A percentile compares a stretch with the other conserved stretches of the same genome.
Evolutionary conservation across 2,113 vertebrate species (phyloP).

Genomic region (Tragelaphus strepsiceros): DNA sequence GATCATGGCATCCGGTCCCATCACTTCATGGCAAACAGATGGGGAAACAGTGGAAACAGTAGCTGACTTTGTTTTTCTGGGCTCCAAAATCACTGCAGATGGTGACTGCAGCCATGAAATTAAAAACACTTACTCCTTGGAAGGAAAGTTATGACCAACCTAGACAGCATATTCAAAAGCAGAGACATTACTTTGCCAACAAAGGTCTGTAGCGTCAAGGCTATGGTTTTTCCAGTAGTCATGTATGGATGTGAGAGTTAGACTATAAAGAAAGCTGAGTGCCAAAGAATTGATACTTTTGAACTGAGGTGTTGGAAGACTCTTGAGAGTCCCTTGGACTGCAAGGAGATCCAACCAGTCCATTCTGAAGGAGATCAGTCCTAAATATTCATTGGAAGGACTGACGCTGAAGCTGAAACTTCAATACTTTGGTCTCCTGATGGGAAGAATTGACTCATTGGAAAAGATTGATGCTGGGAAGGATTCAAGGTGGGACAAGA

Average conservation of each 20-base stretch:
- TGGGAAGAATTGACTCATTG: background rate
- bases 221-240: background rate
- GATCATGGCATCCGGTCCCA: background rate
- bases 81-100: background rate
- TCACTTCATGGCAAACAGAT: background rate
- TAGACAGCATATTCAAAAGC: background rate
- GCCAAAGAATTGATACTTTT: background rate
- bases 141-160: background rate
- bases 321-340: background rate
- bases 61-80: background rate
- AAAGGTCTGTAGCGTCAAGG: rapidly evolving
- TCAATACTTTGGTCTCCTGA: background rate
- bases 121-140: background rate
- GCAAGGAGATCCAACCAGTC: background rate
- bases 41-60: background rate
- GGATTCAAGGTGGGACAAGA: background rate
- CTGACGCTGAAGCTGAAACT: background rate
- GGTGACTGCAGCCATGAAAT: background rate
- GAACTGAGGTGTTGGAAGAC: background rate
- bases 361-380: background rate
- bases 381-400: background rate
- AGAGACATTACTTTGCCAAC: background rate
- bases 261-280: background rate
- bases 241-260: background rate
- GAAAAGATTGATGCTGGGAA: background rate